A percentile compares a stretch with the other conserved stretches of the same genome.
These are phyloP conservation scores for Zaprionus davidi DNA, from an alignment of 1,140 invertebrate species.

Conservation along the genomic window DNA sequence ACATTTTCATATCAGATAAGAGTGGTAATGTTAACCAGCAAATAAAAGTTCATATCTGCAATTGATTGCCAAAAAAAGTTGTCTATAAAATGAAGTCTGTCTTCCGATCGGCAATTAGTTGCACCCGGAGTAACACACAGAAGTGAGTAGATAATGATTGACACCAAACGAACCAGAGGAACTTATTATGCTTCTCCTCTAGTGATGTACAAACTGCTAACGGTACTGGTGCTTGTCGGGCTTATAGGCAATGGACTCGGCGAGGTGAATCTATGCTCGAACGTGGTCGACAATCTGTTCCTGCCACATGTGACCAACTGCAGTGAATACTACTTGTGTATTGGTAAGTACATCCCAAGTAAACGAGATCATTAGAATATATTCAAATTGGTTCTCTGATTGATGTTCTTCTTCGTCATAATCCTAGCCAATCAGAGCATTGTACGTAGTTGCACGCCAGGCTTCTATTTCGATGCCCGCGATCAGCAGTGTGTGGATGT, in stretches of 20 bases:
- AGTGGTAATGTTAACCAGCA: slow-evolving; percentile 21
- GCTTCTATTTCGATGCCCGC: slow-evolving; percentile 60
- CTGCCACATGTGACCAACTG: slow-evolving; percentile 64
- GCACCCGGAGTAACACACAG: background rate
- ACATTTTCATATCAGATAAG: slow-evolving; percentile 52
- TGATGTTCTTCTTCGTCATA: too few species aligned
- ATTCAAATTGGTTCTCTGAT: too few species aligned
- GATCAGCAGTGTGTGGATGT: slow-evolving; percentile 60
- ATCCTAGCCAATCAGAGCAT: slow-evolving; percentile 33
- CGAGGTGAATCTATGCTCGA: slow-evolving; percentile 62
- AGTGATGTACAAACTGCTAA: slow-evolving; percentile 56
- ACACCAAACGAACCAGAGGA: too few species aligned
- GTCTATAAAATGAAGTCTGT: slow-evolving; percentile 53
- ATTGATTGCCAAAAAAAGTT: slow-evolving; percentile 49
- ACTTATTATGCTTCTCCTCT: background rate
- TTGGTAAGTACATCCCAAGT: slow-evolving; percentile 42
- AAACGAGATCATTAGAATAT: too few species aligned
- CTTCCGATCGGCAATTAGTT: background rate
- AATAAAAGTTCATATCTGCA: slow-evolving; percentile 20
- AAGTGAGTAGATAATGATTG: slow-evolving; percentile 31
- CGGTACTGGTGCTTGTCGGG: slow-evolving; percentile 21
- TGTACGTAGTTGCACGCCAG: slow-evolving; percentile 24
- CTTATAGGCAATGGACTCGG: slow-evolving; percentile 11
- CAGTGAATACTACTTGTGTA: slow-evolving; percentile 66
- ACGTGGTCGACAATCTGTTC: slow-evolving; percentile 62